Base-by-base conservation (phyloP, 2,113 vertebrate genomes). In the Mohoua ochrocephala region DNA sequence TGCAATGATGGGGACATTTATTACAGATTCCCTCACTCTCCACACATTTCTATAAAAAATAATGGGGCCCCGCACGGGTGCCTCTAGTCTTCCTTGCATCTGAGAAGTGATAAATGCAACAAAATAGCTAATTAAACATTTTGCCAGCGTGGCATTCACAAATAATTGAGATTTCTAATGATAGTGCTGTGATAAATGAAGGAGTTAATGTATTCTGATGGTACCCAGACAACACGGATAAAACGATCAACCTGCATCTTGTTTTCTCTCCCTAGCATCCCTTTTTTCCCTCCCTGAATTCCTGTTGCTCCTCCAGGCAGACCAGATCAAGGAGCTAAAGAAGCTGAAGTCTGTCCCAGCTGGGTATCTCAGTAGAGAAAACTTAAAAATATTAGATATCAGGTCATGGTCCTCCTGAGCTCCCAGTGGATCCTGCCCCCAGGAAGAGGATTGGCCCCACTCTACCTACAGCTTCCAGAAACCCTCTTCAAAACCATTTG, bases 121-220 rank as follows among this genome's bases (percentile, higher is more conserved):
- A 77, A 86, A 91, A 68, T 81, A 89, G 42, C 78, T 96, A 97
- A 97, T 97, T 96, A 97, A 97, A 85, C 71, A 97, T 94, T 97
- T 92, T 97, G 81, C 91, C 94, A 95, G 56, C 44, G 64, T 93
- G 81, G 84, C 89, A 87, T 91, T 95, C 85, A 91, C 92, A 95
- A 97, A 97, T 96, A 97, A 96, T 95, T 97, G 95, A 92, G 83
- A 96, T 97, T 97, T 95, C 92, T 95, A 96, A 95, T 73, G 93
- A 96, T 95, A 95, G 80, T 50, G 27, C 70, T 3, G 28, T 96
- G 95, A 97, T 96, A 95, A 97, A 97, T 97, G 87, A 94, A 96
- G 92, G 87, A 80, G 75, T 94, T 96, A 95, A 97, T 96, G 69
- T 79, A 94, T 97, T 96, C 89, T 1, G 61, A 95, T 95, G 52